Evolutionary conservation across 2,888 invertebrate genomes (phyloP).

Genomic region (Loripinus fragilis): DNA sequence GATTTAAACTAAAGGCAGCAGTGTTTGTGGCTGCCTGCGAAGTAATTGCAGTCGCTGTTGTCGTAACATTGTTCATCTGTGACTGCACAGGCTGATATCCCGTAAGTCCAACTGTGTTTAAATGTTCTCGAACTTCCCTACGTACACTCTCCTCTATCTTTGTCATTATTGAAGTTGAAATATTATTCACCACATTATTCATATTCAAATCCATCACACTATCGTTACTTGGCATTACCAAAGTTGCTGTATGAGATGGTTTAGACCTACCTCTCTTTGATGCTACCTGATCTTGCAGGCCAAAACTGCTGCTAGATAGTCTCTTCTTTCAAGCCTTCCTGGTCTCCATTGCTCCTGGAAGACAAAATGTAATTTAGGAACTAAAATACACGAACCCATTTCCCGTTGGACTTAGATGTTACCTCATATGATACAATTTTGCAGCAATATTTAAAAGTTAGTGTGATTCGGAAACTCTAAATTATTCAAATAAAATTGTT

Average conservation of each 20-base stretch:
- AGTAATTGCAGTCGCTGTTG: not conserved
- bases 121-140: not conserved
- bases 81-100: not conserved
- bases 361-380: no score
- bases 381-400: no score
- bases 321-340: no score
- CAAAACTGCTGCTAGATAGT: no score
- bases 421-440: no score
- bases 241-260: no score
- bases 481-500: no score
- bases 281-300: not conserved
- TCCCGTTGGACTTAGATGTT: no score
- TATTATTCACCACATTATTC: no score
- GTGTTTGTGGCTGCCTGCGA: not conserved
- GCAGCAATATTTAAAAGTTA: no score
- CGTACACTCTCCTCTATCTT: not conserved
- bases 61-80: not conserved
- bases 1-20: not conserved
- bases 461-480: no score
- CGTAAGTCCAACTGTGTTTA: not conserved
- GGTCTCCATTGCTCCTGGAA: no score
- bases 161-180: conserved; percentile 1
- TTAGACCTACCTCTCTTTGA: not conserved
- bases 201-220: not conserved
- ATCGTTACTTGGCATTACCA: conserved; percentile 3